Evolutionary conservation across 1,140 invertebrate species (phyloP).

Genomic region (Lepidurus packardi): DNA sequence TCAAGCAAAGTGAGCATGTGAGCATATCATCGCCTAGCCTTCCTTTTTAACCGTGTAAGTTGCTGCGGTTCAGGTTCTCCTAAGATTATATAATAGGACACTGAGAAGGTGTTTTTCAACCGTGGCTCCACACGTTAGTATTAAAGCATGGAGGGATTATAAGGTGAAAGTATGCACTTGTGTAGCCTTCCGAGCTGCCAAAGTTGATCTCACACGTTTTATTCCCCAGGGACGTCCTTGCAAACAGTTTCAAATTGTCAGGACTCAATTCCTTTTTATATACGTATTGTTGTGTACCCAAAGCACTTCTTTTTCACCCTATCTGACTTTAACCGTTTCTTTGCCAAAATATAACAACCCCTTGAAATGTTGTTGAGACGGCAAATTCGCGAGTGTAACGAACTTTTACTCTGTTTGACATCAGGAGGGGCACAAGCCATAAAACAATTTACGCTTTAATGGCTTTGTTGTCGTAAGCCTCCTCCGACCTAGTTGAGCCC

Average conservation of each 20-base stretch:
- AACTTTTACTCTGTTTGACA: not conserved
- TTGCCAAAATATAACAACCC: too few relatives aligned
- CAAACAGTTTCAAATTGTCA: too few relatives aligned
- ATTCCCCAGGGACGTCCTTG: not conserved
- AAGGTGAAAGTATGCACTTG: slow-evolving; percentile 4
- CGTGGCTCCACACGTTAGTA: not conserved
- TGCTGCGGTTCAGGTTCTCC: slow-evolving; percentile 5
- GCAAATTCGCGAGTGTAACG: not conserved
- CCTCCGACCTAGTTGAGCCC: slow-evolving; percentile 12
- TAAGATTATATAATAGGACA: slow-evolving; percentile 15
- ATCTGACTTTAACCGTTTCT: too few relatives aligned
- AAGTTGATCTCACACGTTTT: not conserved
- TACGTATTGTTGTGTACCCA: too few relatives aligned
- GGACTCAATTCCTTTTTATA: too few relatives aligned
- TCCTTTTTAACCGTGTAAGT: not conserved
- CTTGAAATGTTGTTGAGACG: too few relatives aligned
- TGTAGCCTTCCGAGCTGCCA: not conserved
- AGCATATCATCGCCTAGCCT: not conserved
- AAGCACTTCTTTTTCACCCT: too few relatives aligned
- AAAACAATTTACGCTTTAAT: slow-evolving; percentile 22
- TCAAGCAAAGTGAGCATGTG: not conserved
- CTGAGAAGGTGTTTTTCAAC: not conserved
- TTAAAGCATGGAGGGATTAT: not conserved
- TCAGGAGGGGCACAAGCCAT: slow-evolving; percentile 8
- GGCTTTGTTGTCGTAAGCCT: slow-evolving; percentile 21